Evolutionary conservation across 2,113 vertebrate genomes (phyloP), one percentile per base, ranked within the genome.

Genomic region (Nibea albiflora): DNA sequence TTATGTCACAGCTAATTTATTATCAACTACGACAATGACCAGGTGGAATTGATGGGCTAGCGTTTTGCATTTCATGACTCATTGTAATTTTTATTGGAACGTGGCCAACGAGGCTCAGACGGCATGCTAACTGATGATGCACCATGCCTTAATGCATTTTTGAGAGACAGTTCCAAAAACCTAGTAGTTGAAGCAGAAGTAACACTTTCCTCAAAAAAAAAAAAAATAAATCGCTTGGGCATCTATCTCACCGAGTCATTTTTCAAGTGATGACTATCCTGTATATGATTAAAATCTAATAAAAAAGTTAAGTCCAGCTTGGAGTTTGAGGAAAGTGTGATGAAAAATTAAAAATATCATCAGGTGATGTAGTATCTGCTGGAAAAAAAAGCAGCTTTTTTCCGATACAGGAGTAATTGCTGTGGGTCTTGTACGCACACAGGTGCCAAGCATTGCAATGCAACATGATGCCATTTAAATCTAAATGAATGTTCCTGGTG

Each of bases 391-490:
- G 19, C 24, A n/a, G n/a, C n/a, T n/a, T 14, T 58, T 56, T 70
- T 75, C 19, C 64, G 73, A 85, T 74, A 78, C 47, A 64, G 22
- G 26, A 49, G 64, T 78, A 85, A 86, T 85, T 74, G 77, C 77
- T 62, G 39, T 69, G 52, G 61, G 28, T 62, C n/a, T 46, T 53
- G 8, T 16, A 42, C 1, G 1, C 74, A 61, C 50, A 52, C 15
- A 85, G 80, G 83, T 89, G 50, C 75, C 72, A 87, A 76, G 75
- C n/a, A 62, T 42, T 66, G 81, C 74, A 78, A 54, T 57, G 81
- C 65, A 88, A 87, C 22, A 70, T 80, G 28, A 88, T 78, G 63
- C 54, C 58, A 71, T 91, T 89, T 78, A 12, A 81, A 86, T 87
- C 76, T 63, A 86, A 79, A 83, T 31, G 17, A 85, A 84, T 54